These are phyloP conservation scores for Hydrocynus forskahlii DNA, from an alignment of 2,797 vertebrate genomes.

Conservation along the genomic window DNA sequence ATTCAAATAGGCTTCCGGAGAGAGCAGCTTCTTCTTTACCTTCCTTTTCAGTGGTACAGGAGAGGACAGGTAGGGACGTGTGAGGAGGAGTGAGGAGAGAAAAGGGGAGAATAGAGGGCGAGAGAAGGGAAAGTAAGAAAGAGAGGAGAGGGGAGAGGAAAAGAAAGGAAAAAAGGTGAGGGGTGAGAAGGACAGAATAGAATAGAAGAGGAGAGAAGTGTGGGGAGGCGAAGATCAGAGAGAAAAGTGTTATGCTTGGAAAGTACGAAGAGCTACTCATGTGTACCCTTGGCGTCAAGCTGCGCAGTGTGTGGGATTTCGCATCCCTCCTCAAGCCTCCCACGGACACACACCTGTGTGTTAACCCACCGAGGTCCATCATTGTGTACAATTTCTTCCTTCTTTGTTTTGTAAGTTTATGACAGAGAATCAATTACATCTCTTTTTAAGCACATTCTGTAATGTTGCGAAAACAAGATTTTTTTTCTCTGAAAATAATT, in stretches of 20 bases:
- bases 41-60: background rate
- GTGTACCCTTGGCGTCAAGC: background rate
- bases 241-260: background rate
- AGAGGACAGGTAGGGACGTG: background rate
- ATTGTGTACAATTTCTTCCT: background rate
- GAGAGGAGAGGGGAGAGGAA: background rate
- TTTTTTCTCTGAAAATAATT: too few relatives aligned
- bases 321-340: background rate
- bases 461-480: too few relatives aligned
- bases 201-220: conserved; percentile 7
- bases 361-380: background rate
- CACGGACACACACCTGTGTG: background rate
- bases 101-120: background rate
- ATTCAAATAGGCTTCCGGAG: background rate
- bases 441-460: background rate
- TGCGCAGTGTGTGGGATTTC: background rate
- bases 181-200: background rate
- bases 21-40: background rate
- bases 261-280: background rate
- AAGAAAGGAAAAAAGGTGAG: background rate
- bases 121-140: background rate
- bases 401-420: background rate
- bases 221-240: conserved; percentile 14
- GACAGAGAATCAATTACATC: background rate
- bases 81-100: background rate